Base-by-base conservation (phyloP, 2,888 invertebrate species). In the Temnothorax rugatulus region DNA sequence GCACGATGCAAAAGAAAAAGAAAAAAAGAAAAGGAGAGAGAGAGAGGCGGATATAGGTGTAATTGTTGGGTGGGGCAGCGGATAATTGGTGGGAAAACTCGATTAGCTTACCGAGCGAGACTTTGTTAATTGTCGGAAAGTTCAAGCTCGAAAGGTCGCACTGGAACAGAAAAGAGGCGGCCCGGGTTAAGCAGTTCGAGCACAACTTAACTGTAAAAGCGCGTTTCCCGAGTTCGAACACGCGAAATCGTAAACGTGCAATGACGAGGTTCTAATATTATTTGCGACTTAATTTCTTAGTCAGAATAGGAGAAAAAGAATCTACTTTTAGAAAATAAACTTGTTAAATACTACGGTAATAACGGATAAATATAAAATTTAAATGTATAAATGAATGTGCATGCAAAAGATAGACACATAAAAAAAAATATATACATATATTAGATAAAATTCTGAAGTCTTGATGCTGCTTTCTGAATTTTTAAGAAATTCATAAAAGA, bases 11-110 rank as follows among this genome's bases (percentile, higher is more conserved):
- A 34, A 50, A 38, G 47, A 61, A 29, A 52, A 25, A 59, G 21
- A 59, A 13, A 34, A n/a, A 59, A 11, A 38, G 29, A 47, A 21
- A 44, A 41, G 29, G 34, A 52, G 34, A 59, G 52, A n/a, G 13
- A 21, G 25, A 38, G 47, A 69, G 61, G 29, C 50, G 50, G 41
- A 69, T 52, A 83, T 63, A 79, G 82, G 75, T 82, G 84, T 76
- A 83, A 84, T 86, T 75, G 76, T 57, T 29, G 68, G 64, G 52
- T 21, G 50, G 18, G 63, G 38, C 50, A 59, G 77, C 44, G 86
- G 87, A 90, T 91, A 91, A 91, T 91, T 92, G 91, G 86, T 79
- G 84, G 85, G 90, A 89, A 90, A 91, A 91, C 88, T 89, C 89
- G 61, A 87, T 89, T 83, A 87, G 71, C 50, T 84, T 74, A 59